Evolutionary conservation across 2,888 invertebrate species (phyloP).

Genomic region (Girardia tigrina): DNA sequence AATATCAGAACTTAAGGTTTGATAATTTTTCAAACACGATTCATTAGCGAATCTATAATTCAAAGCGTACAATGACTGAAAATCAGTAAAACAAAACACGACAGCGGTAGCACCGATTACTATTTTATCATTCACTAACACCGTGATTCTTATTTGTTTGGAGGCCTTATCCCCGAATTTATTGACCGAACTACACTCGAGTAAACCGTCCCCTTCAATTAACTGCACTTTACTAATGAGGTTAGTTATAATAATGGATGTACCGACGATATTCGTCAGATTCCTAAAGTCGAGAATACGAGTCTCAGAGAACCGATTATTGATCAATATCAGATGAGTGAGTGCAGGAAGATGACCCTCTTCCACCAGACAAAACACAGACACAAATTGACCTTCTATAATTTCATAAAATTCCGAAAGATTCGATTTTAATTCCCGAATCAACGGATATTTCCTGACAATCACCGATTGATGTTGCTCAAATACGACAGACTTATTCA

Average conservation of each 20-base stretch:
- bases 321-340: not conserved
- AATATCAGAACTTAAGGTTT: not conserved
- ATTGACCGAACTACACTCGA: not conserved
- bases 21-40: not conserved
- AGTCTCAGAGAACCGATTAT: not conserved
- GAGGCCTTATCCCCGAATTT: not conserved
- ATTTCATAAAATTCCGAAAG: not conserved
- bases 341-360: not conserved
- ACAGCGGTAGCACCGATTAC: not conserved
- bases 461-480: not conserved
- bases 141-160: not conserved
- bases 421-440: not conserved
- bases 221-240: not conserved
- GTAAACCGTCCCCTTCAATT: not conserved
- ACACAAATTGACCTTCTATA: not conserved
- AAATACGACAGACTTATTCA: not conserved
- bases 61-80: not conserved
- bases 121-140: not conserved
- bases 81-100: not conserved
- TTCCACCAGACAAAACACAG: not conserved
- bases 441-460: not conserved
- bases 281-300: not conserved
- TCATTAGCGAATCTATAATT: not conserved
- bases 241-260: not conserved
- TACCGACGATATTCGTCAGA: not conserved